Base-by-base conservation (phyloP, 2,113 vertebrate genomes). In the Hemicordylus capensis region DNA sequence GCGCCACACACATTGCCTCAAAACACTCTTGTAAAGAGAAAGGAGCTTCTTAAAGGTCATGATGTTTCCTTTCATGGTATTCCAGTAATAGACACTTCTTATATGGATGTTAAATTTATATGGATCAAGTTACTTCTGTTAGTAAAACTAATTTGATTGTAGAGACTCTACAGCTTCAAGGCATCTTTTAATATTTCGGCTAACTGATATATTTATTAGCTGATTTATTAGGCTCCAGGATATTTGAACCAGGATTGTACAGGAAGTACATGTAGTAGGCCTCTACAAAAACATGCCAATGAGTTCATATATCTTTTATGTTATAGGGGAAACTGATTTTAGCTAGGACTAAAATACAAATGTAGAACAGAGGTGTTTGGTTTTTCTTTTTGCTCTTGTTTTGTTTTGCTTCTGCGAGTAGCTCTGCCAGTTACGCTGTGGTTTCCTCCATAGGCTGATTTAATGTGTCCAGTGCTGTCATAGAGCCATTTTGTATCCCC, bases 111-210 rank as follows among this genome's bases (percentile, higher is more conserved):
- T n/a, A n/a, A n/a, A n/a, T n/a, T n/a, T n/a, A n/a, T 51, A 28
- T 90, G 67, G 93, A 91, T 94, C 91, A 90, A 74, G 75, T 93
- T 94, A 89, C 79, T 81, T 89, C 90, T 93, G 34, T 91, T 91
- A 89, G 81, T 88, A 90, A 85, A 91, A 31, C 6, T 92, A 93
- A 81, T 76, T 88, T 91, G 84, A 88, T 89, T 88, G 80, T 89
- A 91, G 85, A 94, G 93, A 90, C 19, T 73, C 91, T 81, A 92
- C 89, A 90, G 91, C 86, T 94, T 93, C 87, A 94, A 83, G 92
- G 85, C 86, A 96, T 93, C 94, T 88, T 89, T 85, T 95, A 93
- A 90, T 92, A 92, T 92, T 92, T 94, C 85, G 93, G 85, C 95
- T 93, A 93, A 89, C 80, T 89, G 89, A 94, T 88, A 94, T 88